Conservation (phyloP, 2,888 invertebrate species). For the Nephrotoma guestfalica region DNA sequence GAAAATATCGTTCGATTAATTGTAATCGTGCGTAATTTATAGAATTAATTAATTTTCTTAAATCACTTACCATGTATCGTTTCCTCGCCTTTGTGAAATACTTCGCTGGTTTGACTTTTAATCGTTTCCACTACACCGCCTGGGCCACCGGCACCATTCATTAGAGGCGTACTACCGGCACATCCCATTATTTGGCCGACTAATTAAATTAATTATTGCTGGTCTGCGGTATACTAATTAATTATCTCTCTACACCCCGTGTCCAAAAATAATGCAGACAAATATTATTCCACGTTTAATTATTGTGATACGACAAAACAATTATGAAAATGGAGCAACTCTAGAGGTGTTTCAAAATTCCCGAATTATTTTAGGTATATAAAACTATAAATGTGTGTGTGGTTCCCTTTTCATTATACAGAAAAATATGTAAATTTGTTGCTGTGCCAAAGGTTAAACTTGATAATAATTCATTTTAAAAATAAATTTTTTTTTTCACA, state of each 20-base stretch:
- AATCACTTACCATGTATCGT: constrained; percentile 12
- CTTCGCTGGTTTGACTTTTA: constrained; percentile 12
- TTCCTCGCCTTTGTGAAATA: constrained; percentile 13
- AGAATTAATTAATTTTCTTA: not conserved
- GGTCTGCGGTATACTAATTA: too few relatives aligned
- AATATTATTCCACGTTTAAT: too few relatives aligned
- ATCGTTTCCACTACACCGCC: constrained; percentile 11
- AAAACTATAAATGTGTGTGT: not conserved
- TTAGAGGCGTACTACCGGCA: constrained; percentile 15
- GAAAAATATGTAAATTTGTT: not conserved
- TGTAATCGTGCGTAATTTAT: not conserved
- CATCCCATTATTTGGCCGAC: constrained; percentile 12
- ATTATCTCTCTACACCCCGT: too few relatives aligned
- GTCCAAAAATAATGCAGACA: too few relatives aligned
- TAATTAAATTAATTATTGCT: not conserved
- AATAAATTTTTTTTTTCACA: too few relatives aligned
- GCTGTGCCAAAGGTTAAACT: not conserved
- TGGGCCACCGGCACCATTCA: constrained; percentile 10
- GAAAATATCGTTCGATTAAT: not conserved
- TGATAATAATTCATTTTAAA: not conserved
- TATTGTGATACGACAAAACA: too few relatives aligned
- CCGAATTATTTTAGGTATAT: too few relatives aligned
- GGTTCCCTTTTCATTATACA: not conserved
- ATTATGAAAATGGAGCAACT: too few relatives aligned
- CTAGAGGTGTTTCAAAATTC: too few relatives aligned